A percentile compares a stretch with the other conserved stretches of the same genome.
Conservation (phyloP, 2,113 vertebrate species). For the Delphinapterus leucas region DNA sequence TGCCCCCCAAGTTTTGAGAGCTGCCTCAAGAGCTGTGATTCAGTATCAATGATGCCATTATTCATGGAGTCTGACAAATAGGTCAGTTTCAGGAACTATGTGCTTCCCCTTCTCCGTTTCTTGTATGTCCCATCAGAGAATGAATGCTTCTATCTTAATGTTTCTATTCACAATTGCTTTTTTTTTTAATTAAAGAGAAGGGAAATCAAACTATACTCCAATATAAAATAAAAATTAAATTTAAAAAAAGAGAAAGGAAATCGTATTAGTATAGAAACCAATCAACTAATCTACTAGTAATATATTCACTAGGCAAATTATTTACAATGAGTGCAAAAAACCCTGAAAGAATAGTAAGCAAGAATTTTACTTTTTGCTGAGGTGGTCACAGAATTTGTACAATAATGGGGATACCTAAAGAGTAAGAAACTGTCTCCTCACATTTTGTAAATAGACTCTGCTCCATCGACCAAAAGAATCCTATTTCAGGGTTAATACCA, state of each 20-base stretch:
- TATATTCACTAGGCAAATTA: neutral
- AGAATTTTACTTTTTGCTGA: neutral
- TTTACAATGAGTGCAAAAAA: neutral
- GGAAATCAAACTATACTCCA: slow-evolving; percentile 20
- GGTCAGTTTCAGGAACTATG: slow-evolving; percentile 52
- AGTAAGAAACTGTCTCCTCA: neutral
- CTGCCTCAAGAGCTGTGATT: neutral
- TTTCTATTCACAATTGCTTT: neutral
- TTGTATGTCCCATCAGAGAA: slow-evolving; percentile 48
- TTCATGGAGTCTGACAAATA: slow-evolving; percentile 55
- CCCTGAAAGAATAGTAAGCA: neutral
- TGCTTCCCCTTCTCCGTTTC: slow-evolving; percentile 15
- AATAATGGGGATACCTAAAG: neutral
- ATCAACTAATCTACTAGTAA: neutral
- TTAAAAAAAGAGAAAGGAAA: neutral
- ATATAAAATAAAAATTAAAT: neutral
- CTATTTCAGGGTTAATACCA: neutral
- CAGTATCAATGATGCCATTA: slow-evolving; percentile 69
- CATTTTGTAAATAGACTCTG: neutral
- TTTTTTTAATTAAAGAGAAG: neutral
- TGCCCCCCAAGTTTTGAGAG: slow-evolving; percentile 5
- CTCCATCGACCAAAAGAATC: neutral
- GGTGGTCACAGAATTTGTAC: neutral
- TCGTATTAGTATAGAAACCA: slow-evolving; percentile 8
- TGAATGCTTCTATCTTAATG: slow-evolving; percentile 46